Conservation (phyloP, 37 sponge, comb jelly and placozoan genomes). For the Haliclona indistincta region DNA sequence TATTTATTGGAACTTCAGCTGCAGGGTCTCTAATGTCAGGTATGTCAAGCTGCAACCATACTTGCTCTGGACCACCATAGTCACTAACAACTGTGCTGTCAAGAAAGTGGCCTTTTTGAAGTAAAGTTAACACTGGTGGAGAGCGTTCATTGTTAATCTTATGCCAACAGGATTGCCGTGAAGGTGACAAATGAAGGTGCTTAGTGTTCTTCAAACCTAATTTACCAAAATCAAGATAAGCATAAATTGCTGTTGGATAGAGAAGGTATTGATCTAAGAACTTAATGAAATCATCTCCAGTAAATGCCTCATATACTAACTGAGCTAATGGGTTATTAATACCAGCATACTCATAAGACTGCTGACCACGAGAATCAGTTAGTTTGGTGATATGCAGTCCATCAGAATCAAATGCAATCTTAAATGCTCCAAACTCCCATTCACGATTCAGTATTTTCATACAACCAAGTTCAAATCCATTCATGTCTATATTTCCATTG, state of each 20-base stretch:
- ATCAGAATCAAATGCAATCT: conserved; percentile 21
- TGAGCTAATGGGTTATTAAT: conserved; percentile 17
- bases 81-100: background rate
- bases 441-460: background rate
- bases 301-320: conserved; percentile 51
- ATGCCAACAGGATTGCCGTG: conserved; percentile 16
- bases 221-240: conserved; percentile 56
- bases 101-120: background rate
- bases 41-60: background rate
- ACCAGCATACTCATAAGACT: conserved; percentile 8
- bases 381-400: conserved; percentile 32
- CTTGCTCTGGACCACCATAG: conserved; percentile 24
- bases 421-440: conserved; percentile 11
- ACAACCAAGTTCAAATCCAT: conserved; percentile 7
- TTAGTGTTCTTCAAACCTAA: conserved; percentile 41
- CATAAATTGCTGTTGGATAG: background rate
- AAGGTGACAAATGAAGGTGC: background rate
- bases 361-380: background rate
- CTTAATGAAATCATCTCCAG: conserved; percentile 21
- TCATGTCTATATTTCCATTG: conserved; percentile 22
- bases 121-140: no score
- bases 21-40: background rate
- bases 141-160: background rate
- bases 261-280: conserved; percentile 32
- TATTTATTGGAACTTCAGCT: background rate